phyloP scores from a whole-genome alignment of 2,113 vertebrate species.

The Neoarius graeffei region DNA sequence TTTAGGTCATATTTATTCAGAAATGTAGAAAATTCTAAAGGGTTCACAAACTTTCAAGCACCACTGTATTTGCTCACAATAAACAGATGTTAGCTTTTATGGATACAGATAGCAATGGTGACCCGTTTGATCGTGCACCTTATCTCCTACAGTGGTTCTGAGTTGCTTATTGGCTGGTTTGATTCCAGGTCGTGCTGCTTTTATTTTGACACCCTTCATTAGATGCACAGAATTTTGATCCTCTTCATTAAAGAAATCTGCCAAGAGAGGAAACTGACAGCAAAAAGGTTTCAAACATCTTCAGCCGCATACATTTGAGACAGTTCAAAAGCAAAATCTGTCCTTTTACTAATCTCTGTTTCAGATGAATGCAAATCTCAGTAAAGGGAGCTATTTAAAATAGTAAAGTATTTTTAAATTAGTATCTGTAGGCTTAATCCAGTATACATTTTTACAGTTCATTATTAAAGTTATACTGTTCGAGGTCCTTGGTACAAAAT shows the following conservation, averaged over 20 bases:
- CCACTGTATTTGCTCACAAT: neutral
- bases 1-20: too few species aligned
- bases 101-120: neutral
- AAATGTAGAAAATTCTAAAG: too few species aligned
- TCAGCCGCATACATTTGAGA: neutral
- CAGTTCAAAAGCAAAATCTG: neutral
- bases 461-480: neutral
- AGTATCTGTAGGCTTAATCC: neutral
- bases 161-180: conserved; percentile 88
- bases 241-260: conserved; percentile 86
- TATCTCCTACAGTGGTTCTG: conserved; percentile 86
- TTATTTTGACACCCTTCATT: conserved; percentile 77
- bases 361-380: neutral
- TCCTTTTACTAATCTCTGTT: neutral
- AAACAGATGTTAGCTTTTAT: neutral
- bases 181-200: conserved; percentile 80
- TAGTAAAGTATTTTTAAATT: neutral
- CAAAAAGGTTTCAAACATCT: conserved; percentile 23
- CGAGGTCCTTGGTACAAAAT: neutral
- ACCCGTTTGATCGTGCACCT: conserved; percentile 73
- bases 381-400: neutral
- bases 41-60: too few species aligned
- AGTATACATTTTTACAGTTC: neutral
- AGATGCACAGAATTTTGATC: conserved; percentile 51
- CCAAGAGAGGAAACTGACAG: conserved; percentile 83